A percentile compares a stretch with the other conserved stretches of the same genome.
Conservation (phyloP, 2,113 vertebrate species). For the Ochotona curzoniae region DNA sequence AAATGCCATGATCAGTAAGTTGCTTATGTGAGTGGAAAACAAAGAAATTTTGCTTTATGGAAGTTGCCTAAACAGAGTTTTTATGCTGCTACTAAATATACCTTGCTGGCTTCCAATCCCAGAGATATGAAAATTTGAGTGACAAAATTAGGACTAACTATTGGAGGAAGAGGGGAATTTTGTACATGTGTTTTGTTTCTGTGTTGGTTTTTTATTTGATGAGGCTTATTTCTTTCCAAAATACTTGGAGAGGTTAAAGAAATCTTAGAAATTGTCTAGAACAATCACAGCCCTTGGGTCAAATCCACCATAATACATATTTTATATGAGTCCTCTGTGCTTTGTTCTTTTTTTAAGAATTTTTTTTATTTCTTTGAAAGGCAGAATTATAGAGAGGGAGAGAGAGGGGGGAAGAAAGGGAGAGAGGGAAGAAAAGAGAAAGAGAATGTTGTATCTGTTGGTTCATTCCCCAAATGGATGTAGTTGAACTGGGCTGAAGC, state of each 20-base stretch:
- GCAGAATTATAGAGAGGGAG: too few species aligned
- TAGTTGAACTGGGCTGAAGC: too few species aligned
- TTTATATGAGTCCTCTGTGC: neutral
- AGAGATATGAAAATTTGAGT: constrained; percentile 3
- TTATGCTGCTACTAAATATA: neutral
- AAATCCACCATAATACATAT: neutral
- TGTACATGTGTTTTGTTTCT: neutral
- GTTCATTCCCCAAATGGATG: too few species aligned
- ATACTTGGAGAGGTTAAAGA: neutral
- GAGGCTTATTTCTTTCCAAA: neutral
- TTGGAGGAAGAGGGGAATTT: neutral
- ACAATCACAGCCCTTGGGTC: neutral
- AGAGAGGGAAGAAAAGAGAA: too few species aligned
- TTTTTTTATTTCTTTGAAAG: too few species aligned
- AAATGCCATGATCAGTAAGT: neutral
- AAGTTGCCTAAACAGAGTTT: constrained; percentile 40
- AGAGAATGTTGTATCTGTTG: too few species aligned
- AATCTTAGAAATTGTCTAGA: constrained; percentile 32
- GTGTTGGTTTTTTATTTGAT: constrained; percentile 31
- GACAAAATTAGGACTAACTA: neutral
- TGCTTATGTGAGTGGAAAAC: neutral
- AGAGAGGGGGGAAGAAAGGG: too few species aligned
- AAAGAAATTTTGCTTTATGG: neutral
- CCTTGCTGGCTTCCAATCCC: neutral
- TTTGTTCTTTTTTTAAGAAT: neutral